Percentiles rank a stretch among this genome's conserved stretches.
Conservation (phyloP, 2,797 vertebrate genomes). For the Brachyrhaphis roseni region DNA sequence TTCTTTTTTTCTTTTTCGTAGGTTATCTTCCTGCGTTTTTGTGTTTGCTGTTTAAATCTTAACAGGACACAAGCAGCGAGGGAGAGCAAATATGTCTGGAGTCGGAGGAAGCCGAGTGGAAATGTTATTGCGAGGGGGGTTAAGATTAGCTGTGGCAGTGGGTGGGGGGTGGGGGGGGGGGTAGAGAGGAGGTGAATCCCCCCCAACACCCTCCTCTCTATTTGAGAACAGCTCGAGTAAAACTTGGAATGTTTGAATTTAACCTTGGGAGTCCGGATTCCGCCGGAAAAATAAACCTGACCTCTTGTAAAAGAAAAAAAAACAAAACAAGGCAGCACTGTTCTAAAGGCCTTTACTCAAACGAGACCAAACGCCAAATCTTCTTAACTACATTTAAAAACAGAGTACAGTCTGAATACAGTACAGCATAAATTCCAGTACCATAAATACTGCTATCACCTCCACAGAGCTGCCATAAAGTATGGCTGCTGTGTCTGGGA, state of each 20-base stretch:
- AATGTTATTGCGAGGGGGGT: conserved; percentile 75
- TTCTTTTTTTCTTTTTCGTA: conserved; percentile 33
- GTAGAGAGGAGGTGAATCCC: conserved; percentile 72
- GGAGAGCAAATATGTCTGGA: conserved; percentile 82
- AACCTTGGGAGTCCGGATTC: conserved; percentile 67
- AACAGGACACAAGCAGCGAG: conserved; percentile 78
- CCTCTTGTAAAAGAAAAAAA: conserved; percentile 36
- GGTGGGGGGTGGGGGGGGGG: conserved; percentile 65
- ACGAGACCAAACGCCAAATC: conserved; percentile 59
- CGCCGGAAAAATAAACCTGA: conserved; percentile 60
- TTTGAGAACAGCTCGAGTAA: conserved; percentile 54
- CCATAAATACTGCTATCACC: conserved; percentile 80
- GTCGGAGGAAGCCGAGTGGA: conserved; percentile 79
- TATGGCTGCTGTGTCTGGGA: conserved; percentile 72
- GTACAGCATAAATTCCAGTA: conserved; percentile 75
- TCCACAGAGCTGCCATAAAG: conserved; percentile 75
- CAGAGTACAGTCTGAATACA: conserved; percentile 61
- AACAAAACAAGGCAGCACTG: conserved; percentile 40
- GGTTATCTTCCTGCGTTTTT: conserved; percentile 80
- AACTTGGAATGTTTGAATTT: conserved; percentile 62
- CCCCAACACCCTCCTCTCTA: conserved; percentile 30
- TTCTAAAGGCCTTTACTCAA: conserved; percentile 56
- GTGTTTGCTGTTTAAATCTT: conserved; percentile 86
- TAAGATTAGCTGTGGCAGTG: conserved; percentile 76
- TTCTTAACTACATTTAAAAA: conserved; percentile 60